A percentile compares a stretch with the other conserved stretches of the same genome.
Conservation (phyloP, 1,140 invertebrate species). For the Battus philenor region DNA sequence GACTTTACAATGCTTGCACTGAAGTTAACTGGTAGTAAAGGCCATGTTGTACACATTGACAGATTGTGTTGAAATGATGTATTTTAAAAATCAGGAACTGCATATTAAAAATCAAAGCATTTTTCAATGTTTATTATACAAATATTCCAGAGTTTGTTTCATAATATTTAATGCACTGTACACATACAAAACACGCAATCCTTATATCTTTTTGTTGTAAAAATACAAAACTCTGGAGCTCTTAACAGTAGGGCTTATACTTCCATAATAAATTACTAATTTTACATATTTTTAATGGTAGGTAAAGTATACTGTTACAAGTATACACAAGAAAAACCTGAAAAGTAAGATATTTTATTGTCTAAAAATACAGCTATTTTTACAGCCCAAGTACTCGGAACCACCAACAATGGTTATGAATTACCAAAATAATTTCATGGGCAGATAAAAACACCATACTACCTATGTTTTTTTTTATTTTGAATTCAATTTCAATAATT, state of each 20-base stretch:
- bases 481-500: too few relatives aligned
- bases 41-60: too few relatives aligned
- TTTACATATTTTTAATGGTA: slow-evolving; percentile 2
- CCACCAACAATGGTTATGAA: slow-evolving; percentile 22
- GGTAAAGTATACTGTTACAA: slow-evolving; percentile 2
- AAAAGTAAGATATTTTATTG: slow-evolving; percentile 34
- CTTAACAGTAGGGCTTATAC: neutral
- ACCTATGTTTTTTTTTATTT: too few relatives aligned
- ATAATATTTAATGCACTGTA: slow-evolving; percentile 32
- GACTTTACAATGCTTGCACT: too few relatives aligned
- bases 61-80: too few relatives aligned
- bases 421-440: slow-evolving; percentile 48
- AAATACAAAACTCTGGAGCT: slow-evolving; percentile 17
- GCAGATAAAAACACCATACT: slow-evolving; percentile 38
- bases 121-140: slow-evolving; percentile 56
- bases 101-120: slow-evolving; percentile 11
- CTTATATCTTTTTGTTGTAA: slow-evolving; percentile 11
- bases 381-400: slow-evolving; percentile 29
- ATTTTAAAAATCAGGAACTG: too few relatives aligned
- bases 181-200: slow-evolving; percentile 18
- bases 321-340: slow-evolving; percentile 15
- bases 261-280: slow-evolving; percentile 14
- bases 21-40: too few relatives aligned
- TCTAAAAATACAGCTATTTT: slow-evolving; percentile 39
- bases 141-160: slow-evolving; percentile 39